phyloP scores from a whole-genome alignment of 2,888 invertebrate species.

The Drosophila mimetica region DNA sequence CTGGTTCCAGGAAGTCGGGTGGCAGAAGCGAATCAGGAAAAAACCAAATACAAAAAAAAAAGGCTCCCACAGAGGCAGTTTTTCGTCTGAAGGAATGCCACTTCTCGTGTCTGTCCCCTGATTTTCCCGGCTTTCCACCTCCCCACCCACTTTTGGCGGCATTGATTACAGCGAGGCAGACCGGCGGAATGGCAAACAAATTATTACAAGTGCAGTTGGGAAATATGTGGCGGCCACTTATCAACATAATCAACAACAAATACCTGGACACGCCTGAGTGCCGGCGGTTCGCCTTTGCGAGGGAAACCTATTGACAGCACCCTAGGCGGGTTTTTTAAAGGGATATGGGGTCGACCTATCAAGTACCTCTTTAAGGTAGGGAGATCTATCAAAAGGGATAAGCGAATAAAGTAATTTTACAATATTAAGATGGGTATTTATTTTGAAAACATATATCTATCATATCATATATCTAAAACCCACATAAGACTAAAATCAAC shows the following conservation, averaged over 20 bases:
- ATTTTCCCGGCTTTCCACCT: constrained; percentile 43
- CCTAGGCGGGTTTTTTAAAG: constrained; percentile 34
- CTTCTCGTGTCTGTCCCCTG: constrained; percentile 35
- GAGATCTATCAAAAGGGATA: neutral
- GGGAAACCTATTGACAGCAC: constrained; percentile 65
- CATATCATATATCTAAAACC: neutral
- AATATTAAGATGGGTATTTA: no score
- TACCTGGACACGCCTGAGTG: constrained; percentile 79
- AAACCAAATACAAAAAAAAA: neutral
- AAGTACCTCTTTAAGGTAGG: neutral
- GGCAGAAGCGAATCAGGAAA: constrained; percentile 27
- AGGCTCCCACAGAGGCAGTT: constrained; percentile 64
- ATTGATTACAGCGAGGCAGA: constrained; percentile 29
- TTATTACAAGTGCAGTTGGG: constrained; percentile 77
- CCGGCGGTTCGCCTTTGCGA: constrained; percentile 54
- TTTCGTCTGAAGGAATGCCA: constrained; percentile 36
- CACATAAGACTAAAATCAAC: no score
- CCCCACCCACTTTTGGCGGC: constrained; percentile 40
- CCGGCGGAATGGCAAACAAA: constrained; percentile 79
- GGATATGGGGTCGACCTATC: constrained; percentile 9
- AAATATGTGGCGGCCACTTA: constrained; percentile 77
- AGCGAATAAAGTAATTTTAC: no score
- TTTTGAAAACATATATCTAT: no score
- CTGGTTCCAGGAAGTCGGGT: constrained; percentile 66
- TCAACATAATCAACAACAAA: constrained; percentile 78